phyloP scores from a whole-genome alignment of 2,888 invertebrate species.

The Cephalotes varians region DNA sequence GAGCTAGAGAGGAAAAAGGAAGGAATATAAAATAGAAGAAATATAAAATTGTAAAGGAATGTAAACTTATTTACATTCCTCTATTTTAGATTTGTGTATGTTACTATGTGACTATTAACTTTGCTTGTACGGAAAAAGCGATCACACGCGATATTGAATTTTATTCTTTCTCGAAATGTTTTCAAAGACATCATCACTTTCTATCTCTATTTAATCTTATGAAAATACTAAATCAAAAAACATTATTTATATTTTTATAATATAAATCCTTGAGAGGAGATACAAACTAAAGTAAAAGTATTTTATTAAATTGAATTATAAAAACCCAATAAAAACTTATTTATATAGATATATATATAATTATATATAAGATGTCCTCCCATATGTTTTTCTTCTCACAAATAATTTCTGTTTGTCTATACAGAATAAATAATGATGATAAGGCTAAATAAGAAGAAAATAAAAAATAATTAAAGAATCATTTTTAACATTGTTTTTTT shows the following conservation, averaged over 20 bases:
- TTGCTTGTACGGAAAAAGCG: not conserved
- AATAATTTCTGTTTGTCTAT: too few species aligned
- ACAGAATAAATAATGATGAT: too few species aligned
- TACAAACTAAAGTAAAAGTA: not conserved
- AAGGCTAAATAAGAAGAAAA: too few species aligned
- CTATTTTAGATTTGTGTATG: not conserved
- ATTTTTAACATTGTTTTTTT: too few species aligned
- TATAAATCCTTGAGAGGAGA: not conserved
- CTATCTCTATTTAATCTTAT: not conserved
- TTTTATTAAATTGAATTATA: not conserved
- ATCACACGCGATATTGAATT: not conserved
- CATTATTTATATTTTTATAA: not conserved
- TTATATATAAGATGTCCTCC: too few species aligned
- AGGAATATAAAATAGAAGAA: not conserved
- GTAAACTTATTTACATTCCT: constrained; percentile 1
- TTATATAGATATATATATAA: too few species aligned
- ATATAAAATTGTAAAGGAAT: constrained; percentile 2
- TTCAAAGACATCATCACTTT: not conserved
- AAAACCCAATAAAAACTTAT: not conserved
- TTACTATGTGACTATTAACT: not conserved
- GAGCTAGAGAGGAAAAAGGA: not conserved
- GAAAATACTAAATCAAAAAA: not conserved
- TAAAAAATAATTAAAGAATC: too few species aligned
- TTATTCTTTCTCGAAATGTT: not conserved
- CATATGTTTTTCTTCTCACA: too few species aligned